Percentiles rank a stretch among this genome's conserved stretches.
Conservation (phyloP, 1,140 invertebrate species). For the Anadara kagoshimensis region DNA sequence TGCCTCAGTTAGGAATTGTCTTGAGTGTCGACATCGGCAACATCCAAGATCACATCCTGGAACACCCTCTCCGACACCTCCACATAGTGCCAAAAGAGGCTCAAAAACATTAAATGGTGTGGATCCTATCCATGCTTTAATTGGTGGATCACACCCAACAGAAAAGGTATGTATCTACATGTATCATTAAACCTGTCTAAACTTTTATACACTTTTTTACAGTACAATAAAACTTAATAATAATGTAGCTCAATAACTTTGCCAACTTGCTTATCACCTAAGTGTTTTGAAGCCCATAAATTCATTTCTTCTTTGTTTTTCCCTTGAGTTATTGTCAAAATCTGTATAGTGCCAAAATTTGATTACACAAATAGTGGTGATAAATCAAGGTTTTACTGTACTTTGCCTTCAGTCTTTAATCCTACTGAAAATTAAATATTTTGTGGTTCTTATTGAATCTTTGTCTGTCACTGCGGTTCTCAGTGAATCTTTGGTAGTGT, state of each 20-base stretch:
- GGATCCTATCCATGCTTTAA: conserved; percentile 83
- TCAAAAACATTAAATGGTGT: conserved; percentile 52
- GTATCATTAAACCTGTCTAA: not conserved
- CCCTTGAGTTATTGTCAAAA: no score
- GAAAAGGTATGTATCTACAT: conserved; percentile 85
- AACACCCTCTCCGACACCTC: conserved; percentile 64
- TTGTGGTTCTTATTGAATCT: no score
- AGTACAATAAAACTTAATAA: not conserved
- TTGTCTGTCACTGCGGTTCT: no score
- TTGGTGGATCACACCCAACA: conserved; percentile 88
- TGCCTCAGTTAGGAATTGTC: conserved; percentile 97
- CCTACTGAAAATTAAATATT: no score
- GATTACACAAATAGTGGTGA: no score
- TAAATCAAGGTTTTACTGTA: no score
- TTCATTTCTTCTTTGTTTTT: no score
- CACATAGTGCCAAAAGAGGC: conserved; percentile 42
- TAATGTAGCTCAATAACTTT: not conserved
- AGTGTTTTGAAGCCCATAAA: not conserved
- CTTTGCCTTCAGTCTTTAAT: no score
- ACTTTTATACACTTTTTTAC: not conserved
- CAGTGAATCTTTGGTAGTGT: no score
- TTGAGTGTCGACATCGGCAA: conserved; percentile 94
- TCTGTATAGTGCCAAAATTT: no score
- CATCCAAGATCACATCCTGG: conserved; percentile 73
- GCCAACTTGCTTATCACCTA: no score